Conservation (phyloP, 2,888 invertebrate species). For the Pollenia griseotomentosa region DNA sequence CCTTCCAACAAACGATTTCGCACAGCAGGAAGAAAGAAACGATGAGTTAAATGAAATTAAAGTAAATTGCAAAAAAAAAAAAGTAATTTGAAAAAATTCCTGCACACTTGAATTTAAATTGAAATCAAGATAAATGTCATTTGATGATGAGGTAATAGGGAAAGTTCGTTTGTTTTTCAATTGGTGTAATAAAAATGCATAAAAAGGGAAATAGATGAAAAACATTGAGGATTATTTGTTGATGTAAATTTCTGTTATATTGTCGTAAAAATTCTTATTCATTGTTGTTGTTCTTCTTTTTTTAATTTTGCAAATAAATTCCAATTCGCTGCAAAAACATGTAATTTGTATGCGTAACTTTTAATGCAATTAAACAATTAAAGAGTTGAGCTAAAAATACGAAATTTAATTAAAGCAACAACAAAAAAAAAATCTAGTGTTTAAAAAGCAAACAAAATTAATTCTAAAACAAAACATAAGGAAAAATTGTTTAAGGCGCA, state of each 20-base stretch:
- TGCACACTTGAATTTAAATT: slow-evolving; percentile 13
- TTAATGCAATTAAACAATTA: slow-evolving; percentile 83
- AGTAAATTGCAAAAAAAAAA: background rate
- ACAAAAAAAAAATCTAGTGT: slow-evolving; percentile 43
- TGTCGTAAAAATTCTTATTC: background rate
- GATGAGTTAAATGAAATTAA: background rate
- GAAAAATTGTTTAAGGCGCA: slow-evolving; percentile 9
- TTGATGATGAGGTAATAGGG: slow-evolving; percentile 45
- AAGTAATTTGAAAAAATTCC: background rate
- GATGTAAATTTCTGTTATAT: slow-evolving; percentile 11
- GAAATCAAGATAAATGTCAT: slow-evolving; percentile 3
- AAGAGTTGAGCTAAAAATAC: slow-evolving; percentile 74
- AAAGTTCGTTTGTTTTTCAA: background rate
- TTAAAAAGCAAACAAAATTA: slow-evolving; percentile 58
- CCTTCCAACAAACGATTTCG: background rate
- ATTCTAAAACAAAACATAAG: slow-evolving; percentile 2
- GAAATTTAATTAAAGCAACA: slow-evolving; percentile 74
- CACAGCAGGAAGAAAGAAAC: background rate
- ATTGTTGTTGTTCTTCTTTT: background rate
- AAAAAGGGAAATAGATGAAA: background rate
- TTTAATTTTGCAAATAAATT: slow-evolving; percentile 28
- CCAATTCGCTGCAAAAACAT: slow-evolving; percentile 66
- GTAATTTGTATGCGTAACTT: slow-evolving; percentile 76
- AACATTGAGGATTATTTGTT: slow-evolving; percentile 15
- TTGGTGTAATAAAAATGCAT: slow-evolving; percentile 20